Conservation (phyloP, 2,113 vertebrate species). For the Oostethus manadensis region DNA sequence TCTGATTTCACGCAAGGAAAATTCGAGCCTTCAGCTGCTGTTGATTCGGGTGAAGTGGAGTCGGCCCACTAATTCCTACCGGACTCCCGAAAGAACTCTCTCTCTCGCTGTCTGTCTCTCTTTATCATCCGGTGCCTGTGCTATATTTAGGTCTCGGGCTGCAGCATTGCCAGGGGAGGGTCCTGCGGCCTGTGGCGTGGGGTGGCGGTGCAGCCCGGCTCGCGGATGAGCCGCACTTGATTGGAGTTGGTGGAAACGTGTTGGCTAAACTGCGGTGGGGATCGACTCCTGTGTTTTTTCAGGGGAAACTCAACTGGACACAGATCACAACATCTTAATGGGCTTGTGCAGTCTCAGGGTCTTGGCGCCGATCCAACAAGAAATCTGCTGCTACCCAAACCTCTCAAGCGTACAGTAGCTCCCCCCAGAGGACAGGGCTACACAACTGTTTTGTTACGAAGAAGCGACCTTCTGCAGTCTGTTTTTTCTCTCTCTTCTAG, state of each 20-base stretch:
- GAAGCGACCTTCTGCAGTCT: conserved; percentile 38
- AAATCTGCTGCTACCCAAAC: conserved; percentile 28
- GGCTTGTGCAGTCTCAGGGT: conserved; percentile 56
- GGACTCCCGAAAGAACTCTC: conserved; percentile 51
- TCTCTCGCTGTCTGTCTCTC: conserved; percentile 19
- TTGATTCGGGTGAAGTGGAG: conserved; percentile 69
- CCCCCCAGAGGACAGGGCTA: conserved; percentile 63
- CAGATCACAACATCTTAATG: conserved; percentile 72
- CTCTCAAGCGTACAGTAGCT: conserved; percentile 49
- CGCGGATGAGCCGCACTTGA: conserved; percentile 47
- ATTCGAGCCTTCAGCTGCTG: conserved; percentile 65
- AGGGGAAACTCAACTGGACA: conserved; percentile 64
- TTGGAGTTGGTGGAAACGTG: conserved; percentile 61
- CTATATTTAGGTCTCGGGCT: conserved; percentile 60
- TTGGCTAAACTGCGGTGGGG: conserved; percentile 60
- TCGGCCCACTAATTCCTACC: conserved; percentile 64
- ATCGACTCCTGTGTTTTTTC: conserved; percentile 59
- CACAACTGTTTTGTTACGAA: conserved; percentile 37
- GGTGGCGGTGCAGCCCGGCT: conserved; percentile 41
- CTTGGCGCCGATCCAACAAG: conserved; percentile 50
- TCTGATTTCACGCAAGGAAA: conserved; percentile 70
- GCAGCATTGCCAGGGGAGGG: conserved; percentile 25
- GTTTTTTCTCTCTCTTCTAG: conserved; percentile 41
- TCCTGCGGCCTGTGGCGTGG: conserved; percentile 20
- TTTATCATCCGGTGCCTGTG: conserved; percentile 34